Percentiles rank a stretch among this genome's conserved stretches.
These are phyloP conservation scores for Pheosia gnoma DNA, from an alignment of 2,888 invertebrate genomes.

Conservation along the genomic window DNA sequence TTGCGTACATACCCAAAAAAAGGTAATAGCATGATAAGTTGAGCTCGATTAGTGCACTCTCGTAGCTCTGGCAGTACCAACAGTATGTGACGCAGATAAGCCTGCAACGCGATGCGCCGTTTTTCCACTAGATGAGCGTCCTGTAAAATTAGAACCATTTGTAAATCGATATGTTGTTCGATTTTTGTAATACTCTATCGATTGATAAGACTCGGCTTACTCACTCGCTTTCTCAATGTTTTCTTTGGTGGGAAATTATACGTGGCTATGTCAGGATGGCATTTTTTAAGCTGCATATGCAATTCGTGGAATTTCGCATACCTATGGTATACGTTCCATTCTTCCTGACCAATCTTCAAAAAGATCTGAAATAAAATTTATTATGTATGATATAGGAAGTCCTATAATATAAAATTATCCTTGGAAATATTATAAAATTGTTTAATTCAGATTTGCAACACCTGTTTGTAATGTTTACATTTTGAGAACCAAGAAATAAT, in stretches of 20 bases:
- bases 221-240: conserved; percentile 95
- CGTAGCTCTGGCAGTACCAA: conserved; percentile 91
- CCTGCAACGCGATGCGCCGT: conserved; percentile 92
- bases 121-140: conserved; percentile 94
- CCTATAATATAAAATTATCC: too few relatives aligned
- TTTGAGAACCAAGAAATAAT: too few relatives aligned
- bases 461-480: too few relatives aligned
- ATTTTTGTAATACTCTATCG: neutral
- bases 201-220: conserved; percentile 21
- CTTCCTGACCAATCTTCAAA: conserved; percentile 92
- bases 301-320: conserved; percentile 96
- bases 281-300: conserved; percentile 92
- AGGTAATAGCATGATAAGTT: conserved; percentile 91
- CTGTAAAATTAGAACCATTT: conserved; percentile 6
- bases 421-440: too few relatives aligned
- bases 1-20: conserved; percentile 89
- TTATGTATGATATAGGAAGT: neutral
- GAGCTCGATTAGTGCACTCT: conserved; percentile 89
- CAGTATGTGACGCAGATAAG: conserved; percentile 93
- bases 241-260: conserved; percentile 98
- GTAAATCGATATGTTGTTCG: neutral
- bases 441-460: too few relatives aligned
- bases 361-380: conserved; percentile 85
- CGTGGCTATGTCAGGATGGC: conserved; percentile 89
- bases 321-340: conserved; percentile 98